Evolutionary conservation across 2,888 invertebrate genomes (phyloP).

Genomic region (Heteropelma amictum): DNA sequence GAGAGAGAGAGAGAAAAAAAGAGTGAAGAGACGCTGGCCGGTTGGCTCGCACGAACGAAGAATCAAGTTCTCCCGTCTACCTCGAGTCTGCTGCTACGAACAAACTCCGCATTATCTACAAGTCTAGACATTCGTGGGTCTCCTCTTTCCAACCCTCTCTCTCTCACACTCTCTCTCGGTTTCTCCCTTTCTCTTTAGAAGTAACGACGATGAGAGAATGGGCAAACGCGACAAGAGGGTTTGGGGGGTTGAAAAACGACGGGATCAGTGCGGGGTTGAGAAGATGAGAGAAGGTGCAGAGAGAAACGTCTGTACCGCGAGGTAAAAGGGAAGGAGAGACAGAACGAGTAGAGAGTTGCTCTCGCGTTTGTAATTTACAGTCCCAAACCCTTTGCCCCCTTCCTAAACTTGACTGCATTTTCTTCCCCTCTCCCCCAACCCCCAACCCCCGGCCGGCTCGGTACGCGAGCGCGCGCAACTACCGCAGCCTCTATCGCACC

Average conservation of each 20-base stretch:
- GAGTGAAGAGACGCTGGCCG: slow-evolving; percentile 60
- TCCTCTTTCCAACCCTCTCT: slow-evolving; percentile 41
- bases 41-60: slow-evolving; percentile 69
- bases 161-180: slow-evolving; percentile 2
- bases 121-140: slow-evolving; percentile 72
- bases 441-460: too few relatives aligned
- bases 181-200: slow-evolving; percentile 11
- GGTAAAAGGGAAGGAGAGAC: slow-evolving; percentile 40
- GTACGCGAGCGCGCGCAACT: slow-evolving; percentile 16
- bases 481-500: slow-evolving; percentile 34
- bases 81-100: slow-evolving; percentile 70
- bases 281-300: slow-evolving; percentile 10
- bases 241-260: slow-evolving; percentile 38
- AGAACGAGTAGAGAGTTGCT: slow-evolving; percentile 63
- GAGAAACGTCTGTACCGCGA: slow-evolving; percentile 58
- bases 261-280: slow-evolving; percentile 16
- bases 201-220: slow-evolving; percentile 43
- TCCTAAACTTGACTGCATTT: slow-evolving; percentile 67
- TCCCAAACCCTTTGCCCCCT: slow-evolving; percentile 62
- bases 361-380: slow-evolving; percentile 72
- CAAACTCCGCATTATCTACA: slow-evolving; percentile 73
- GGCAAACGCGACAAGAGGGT: slow-evolving; percentile 49
- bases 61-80: slow-evolving; percentile 65
- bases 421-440: slow-evolving; percentile 58
- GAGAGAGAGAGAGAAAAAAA: not conserved